These are phyloP conservation scores for Drosophila eugracilis DNA, from an alignment of 1,140 invertebrate genomes.

Conservation along the genomic window DNA sequence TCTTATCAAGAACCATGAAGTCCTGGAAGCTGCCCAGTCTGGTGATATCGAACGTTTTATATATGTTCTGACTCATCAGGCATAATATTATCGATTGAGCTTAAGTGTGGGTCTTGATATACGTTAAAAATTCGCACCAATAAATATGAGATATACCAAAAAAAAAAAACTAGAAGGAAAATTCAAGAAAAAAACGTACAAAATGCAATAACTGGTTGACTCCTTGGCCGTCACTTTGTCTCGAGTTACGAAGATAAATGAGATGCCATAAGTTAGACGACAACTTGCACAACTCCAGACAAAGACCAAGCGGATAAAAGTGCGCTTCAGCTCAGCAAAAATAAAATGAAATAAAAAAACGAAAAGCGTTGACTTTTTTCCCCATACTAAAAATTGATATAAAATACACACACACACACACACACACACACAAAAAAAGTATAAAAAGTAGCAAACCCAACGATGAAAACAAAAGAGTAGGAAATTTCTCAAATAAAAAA, in stretches of 20 bases:
- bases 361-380: background rate
- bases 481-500: constrained; percentile 44
- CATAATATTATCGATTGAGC: too few species aligned
- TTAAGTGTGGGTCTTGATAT: too few species aligned
- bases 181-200: constrained; percentile 5
- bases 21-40: constrained; percentile 92
- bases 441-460: constrained; percentile 1
- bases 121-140: too few species aligned
- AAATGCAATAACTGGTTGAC: constrained; percentile 68
- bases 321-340: constrained; percentile 24
- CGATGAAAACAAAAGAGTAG: constrained; percentile 22
- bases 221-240: background rate
- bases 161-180: background rate
- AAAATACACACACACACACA: constrained; percentile 57
- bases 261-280: constrained; percentile 82
- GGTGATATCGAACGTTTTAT: constrained; percentile 96
- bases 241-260: constrained; percentile 80
- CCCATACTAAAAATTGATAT: constrained; percentile 73
- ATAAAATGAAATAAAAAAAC: constrained; percentile 4
- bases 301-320: constrained; percentile 38
- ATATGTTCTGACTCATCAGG: constrained; percentile 20
- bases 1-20: constrained; percentile 94
- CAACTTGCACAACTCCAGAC: constrained; percentile 67
- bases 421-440: constrained; percentile 17
- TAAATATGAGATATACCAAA: constrained; percentile 11